Evolutionary conservation across 2,797 vertebrate species (phyloP), one percentile per base, ranked within the genome.

Genomic region (Molossus molossus): DNA sequence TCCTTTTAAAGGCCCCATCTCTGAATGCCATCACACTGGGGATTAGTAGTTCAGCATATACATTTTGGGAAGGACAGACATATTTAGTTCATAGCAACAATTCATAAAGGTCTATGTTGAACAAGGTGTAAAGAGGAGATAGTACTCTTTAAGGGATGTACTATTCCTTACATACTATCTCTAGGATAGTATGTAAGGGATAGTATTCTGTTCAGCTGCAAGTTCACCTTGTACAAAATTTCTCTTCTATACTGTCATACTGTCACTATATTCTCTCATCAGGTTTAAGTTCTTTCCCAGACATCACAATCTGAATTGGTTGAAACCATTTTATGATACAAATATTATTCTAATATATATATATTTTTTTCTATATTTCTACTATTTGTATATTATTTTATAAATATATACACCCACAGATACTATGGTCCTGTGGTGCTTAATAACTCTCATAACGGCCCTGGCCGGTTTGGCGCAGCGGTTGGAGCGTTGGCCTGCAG

Each of bases 271-370:
- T 76, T 95, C 21, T 94, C 10, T 93, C 55, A n/a, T 76, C n/a
- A 91, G 21, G 12, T 50, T 72, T 69, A 57, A 37, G 77, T 87
- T 70, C 23, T 69, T 83, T 4, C 37, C n/a, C 17, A 86, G 80
- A 58, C 2, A 76, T 25, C 25, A 50, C 29, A 69, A n/a, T 79
- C 23, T 94, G 27, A 92, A 82, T 53, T 73, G 55, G 0, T 25
- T 86, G 21, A 90, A 94, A 83, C 7, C 6, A 84, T 70, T 93
- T 87, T 95, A 17, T 95, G 14, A 64, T 87, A 40, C 29, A 73
- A 62, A 69, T 67, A 69, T 33, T 67, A 67, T 69, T 37, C 33
- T 33, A 33, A 33, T 33, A 33, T 33, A 33, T 33, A 33, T 33
- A 33, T 33, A 33, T 33, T 33, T 33, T 33, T 33, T 33, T 33